phyloP scores from a whole-genome alignment of 2,888 invertebrate species.

The Caenorhabditis zanzibari region DNA sequence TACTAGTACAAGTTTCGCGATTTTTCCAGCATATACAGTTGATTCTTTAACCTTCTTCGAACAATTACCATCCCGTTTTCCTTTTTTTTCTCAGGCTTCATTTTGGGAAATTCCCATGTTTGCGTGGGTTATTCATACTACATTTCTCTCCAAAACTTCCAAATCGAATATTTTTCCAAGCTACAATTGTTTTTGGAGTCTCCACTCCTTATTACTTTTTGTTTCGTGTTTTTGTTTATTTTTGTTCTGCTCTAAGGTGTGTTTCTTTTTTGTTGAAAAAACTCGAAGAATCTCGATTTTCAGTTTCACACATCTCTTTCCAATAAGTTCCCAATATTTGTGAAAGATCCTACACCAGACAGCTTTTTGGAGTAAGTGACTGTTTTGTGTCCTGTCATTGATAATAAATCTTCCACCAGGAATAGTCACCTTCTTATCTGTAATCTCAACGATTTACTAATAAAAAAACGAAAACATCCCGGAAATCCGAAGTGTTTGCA shows the following conservation, averaged over 20 bases:
- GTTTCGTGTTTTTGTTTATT: not conserved
- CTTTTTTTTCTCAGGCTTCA: not conserved
- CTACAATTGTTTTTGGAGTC: not conserved
- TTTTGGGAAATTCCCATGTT: not conserved
- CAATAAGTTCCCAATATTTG: not conserved
- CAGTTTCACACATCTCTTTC: not conserved
- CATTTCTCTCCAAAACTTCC: not conserved
- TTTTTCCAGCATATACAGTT: too few relatives aligned
- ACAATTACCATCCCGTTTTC: not conserved
- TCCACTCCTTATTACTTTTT: slow-evolving; percentile 12
- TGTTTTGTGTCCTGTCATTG: not conserved
- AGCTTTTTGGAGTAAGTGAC: slow-evolving; percentile 9
- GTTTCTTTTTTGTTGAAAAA: not conserved
- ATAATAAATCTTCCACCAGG: slow-evolving; percentile 10
- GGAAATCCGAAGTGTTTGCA: slow-evolving; percentile 9
- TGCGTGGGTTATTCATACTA: slow-evolving; percentile 15
- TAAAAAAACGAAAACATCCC: slow-evolving; percentile 4
- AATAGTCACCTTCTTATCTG: slow-evolving; percentile 6
- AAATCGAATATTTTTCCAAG: not conserved
- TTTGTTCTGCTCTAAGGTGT: slow-evolving; percentile 1
- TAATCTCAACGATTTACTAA: not conserved
- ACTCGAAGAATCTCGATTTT: not conserved
- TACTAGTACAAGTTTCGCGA: too few relatives aligned
- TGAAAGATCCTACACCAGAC: not conserved
- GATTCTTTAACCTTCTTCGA: too few relatives aligned